Percentiles rank a stretch among this genome's conserved stretches.
Conservation (phyloP, 2,888 invertebrate species). For the Nowickia ferox region DNA sequence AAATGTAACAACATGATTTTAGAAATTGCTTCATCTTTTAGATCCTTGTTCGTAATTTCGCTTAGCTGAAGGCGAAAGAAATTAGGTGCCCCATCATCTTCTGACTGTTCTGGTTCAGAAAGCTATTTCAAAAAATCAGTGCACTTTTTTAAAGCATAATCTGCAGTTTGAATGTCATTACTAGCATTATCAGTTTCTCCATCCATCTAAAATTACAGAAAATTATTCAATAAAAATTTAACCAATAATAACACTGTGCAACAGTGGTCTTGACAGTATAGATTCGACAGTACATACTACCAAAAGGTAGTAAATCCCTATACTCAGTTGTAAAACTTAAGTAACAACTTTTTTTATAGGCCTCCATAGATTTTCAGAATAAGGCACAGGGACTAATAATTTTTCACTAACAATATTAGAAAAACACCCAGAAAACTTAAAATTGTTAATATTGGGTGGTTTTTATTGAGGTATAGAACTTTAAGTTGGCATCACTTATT, state of each 20-base stretch:
- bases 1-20: constrained; percentile 5
- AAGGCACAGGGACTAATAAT: too few species aligned
- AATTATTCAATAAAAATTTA: not conserved
- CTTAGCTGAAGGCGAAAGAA: constrained; percentile 6
- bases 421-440: too few species aligned
- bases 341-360: too few species aligned
- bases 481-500: too few species aligned
- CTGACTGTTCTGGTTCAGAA: constrained; percentile 11
- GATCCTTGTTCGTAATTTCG: constrained; percentile 10
- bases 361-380: too few species aligned
- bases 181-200: not conserved
- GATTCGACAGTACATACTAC: too few species aligned
- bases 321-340: too few species aligned
- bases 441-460: too few species aligned
- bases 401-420: too few species aligned
- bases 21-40: constrained; percentile 20
- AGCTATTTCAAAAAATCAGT: constrained; percentile 10
- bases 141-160: constrained; percentile 17
- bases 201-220: constrained; percentile 9
- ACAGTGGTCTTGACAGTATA: too few species aligned
- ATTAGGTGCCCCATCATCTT: constrained; percentile 17
- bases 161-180: constrained; percentile 12
- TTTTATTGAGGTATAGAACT: too few species aligned
- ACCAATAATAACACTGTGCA: not conserved
- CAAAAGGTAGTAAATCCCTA: too few species aligned